These are phyloP conservation scores for Leptinotarsa undecemlineata DNA, from an alignment of 1,140 invertebrate species.

Conservation along the genomic window DNA sequence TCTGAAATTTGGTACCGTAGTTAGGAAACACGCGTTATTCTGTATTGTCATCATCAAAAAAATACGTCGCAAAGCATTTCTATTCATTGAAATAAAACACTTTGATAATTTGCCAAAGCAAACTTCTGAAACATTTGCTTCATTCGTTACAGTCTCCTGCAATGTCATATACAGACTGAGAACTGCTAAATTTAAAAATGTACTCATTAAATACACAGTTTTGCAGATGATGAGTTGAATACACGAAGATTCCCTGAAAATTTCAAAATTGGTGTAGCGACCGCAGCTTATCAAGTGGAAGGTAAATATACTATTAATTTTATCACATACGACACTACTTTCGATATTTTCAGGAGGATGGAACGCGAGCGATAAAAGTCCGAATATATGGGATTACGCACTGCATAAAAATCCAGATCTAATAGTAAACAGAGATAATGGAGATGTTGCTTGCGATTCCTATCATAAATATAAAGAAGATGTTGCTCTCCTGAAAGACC, in stretches of 20 bases:
- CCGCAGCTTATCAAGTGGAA: constrained; percentile 54
- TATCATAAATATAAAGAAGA: constrained; percentile 71
- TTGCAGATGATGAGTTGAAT: neutral
- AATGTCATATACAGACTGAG: too few species aligned
- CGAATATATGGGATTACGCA: constrained; percentile 63
- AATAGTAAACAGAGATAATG: constrained; percentile 56
- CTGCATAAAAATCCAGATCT: constrained; percentile 56
- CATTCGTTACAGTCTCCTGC: too few species aligned
- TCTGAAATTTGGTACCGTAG: too few species aligned
- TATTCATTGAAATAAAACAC: too few species aligned
- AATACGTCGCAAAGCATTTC: too few species aligned
- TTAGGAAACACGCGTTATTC: too few species aligned
- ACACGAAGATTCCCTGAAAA: constrained; percentile 47
- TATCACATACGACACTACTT: neutral
- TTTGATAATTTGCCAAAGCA: too few species aligned
- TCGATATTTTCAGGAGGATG: constrained; percentile 10
- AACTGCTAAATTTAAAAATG: too few species aligned
- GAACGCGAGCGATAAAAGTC: constrained; percentile 51
- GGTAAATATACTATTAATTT: constrained; percentile 38
- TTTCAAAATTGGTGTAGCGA: constrained; percentile 49
- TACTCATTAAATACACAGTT: too few species aligned
- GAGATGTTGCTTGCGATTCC: constrained; percentile 69
- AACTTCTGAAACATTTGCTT: too few species aligned
- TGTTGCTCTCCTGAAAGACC: constrained; percentile 61
- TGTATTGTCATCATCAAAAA: too few species aligned